Evolutionary conservation across 2,888 invertebrate genomes (phyloP).

Genomic region (Nesidiocoris tenuis): DNA sequence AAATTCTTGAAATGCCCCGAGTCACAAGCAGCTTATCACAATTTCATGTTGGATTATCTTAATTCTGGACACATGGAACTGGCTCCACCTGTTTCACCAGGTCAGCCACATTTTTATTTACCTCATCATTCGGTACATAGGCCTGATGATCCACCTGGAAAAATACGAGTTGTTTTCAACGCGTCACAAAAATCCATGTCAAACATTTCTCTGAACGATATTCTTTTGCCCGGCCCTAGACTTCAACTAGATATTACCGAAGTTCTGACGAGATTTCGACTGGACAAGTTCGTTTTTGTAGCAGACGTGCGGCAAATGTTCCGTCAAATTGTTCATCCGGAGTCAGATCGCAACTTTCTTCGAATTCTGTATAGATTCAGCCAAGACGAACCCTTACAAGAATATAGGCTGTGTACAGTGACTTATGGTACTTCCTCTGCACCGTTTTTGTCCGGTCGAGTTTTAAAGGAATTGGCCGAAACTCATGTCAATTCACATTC

Average conservation of each 20-base stretch:
- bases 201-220: not conserved
- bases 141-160: not conserved
- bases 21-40: not conserved
- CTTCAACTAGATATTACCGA: not conserved
- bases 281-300: not conserved
- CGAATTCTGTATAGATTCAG: not conserved
- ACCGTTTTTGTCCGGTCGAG: conserved; percentile 1
- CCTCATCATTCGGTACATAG: conserved; percentile 6
- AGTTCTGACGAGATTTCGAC: not conserved
- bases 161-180: conserved; percentile 13
- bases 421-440: conserved; percentile 2
- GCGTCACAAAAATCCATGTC: not conserved
- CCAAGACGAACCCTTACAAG: not conserved
- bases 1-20: not conserved
- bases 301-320: conserved; percentile 23
- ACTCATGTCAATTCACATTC: no score
- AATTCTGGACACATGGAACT: not conserved
- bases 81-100: not conserved
- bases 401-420: not conserved
- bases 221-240: not conserved
- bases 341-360: not conserved
- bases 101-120: not conserved
- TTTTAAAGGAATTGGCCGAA: not conserved
- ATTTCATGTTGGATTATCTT: not conserved
- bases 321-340: not conserved